phyloP scores from a whole-genome alignment of 2,888 invertebrate genomes.

The Limnephilus auricula region DNA sequence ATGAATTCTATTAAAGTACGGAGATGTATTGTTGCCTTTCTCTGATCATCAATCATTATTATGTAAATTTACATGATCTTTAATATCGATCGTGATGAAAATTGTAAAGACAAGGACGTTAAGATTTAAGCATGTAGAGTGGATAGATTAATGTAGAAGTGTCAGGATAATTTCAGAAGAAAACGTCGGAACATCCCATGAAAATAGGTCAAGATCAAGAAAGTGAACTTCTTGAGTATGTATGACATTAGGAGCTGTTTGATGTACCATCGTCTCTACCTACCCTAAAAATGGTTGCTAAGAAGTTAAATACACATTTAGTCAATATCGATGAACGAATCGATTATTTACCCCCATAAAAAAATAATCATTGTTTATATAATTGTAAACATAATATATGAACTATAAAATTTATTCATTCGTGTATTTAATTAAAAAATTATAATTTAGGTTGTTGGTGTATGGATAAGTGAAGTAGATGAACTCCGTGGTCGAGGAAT shows the following conservation, averaged over 20 bases:
- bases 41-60: neutral
- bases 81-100: conserved; percentile 2
- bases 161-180: neutral
- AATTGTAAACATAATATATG: too few relatives aligned
- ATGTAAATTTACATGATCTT: neutral
- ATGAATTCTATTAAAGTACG: neutral
- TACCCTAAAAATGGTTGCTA: too few relatives aligned
- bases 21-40: neutral
- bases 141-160: neutral
- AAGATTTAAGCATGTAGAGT: neutral
- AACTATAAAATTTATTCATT: too few relatives aligned
- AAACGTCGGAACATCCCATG: neutral
- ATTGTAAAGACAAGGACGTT: neutral
- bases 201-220: neutral
- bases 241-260: neutral
- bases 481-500: too few relatives aligned
- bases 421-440: too few relatives aligned
- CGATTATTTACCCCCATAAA: too few relatives aligned
- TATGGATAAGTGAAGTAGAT: too few relatives aligned
- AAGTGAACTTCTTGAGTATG: neutral
- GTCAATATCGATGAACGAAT: too few relatives aligned
- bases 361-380: too few relatives aligned
- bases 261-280: too few relatives aligned
- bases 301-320: too few relatives aligned
- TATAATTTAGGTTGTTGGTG: too few relatives aligned